These are phyloP conservation scores for Cephus spinipes DNA, from an alignment of 2,888 invertebrate genomes.

Conservation along the genomic window DNA sequence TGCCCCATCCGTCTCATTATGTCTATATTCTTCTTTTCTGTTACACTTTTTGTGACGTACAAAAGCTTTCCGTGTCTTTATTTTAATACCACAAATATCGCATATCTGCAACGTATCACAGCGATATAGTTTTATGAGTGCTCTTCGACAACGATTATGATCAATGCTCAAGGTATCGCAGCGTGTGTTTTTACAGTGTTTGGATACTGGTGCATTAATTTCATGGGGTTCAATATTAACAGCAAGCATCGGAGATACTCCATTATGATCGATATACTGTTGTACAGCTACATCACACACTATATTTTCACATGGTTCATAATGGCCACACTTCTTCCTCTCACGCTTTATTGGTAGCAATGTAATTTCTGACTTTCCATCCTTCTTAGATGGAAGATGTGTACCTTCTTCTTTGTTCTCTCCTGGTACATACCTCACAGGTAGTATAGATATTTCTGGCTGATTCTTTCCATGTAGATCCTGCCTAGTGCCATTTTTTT, in stretches of 20 bases:
- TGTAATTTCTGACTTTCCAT: slow-evolving; percentile 57
- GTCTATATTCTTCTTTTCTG: slow-evolving; percentile 49
- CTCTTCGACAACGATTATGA: slow-evolving; percentile 57
- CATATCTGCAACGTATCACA: slow-evolving; percentile 45
- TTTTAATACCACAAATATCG: slow-evolving; percentile 52
- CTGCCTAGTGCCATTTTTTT: slow-evolving; percentile 30
- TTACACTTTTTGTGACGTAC: slow-evolving; percentile 54
- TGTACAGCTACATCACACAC: slow-evolving; percentile 55
- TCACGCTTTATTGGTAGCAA: slow-evolving; percentile 48
- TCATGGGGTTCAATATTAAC: slow-evolving; percentile 49
- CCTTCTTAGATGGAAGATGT: slow-evolving; percentile 55
- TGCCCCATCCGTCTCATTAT: slow-evolving; percentile 49
- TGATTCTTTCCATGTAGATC: slow-evolving; percentile 21
- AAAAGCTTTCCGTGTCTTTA: slow-evolving; percentile 49
- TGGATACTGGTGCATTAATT: slow-evolving; percentile 53
- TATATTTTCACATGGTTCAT: slow-evolving; percentile 56
- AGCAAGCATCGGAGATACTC: slow-evolving; percentile 51
- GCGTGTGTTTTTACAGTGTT: slow-evolving; percentile 48
- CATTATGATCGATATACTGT: slow-evolving; percentile 47
- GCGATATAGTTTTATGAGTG: slow-evolving; percentile 31
- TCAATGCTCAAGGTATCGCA: slow-evolving; percentile 60
- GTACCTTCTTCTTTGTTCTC: slow-evolving; percentile 37
- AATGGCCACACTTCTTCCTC: slow-evolving; percentile 54
- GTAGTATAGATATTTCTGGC: slow-evolving; percentile 41
- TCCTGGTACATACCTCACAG: slow-evolving; percentile 26